Conservation (phyloP, 2,797 vertebrate species). For the Enoplosus armatus region DNA sequence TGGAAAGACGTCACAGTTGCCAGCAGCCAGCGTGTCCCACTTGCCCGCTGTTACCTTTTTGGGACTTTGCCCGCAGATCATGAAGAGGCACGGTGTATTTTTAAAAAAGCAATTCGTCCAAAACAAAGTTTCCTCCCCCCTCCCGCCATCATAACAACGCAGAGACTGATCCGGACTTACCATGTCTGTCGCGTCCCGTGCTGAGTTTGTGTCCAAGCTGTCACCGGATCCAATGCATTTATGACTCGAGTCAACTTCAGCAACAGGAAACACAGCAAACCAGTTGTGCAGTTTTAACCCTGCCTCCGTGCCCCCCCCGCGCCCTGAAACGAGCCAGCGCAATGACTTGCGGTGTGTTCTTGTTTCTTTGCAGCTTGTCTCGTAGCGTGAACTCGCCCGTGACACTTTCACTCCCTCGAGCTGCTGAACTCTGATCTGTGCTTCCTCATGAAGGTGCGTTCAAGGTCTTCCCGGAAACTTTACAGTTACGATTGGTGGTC, state of each 20-base stretch:
- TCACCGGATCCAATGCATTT: constrained; percentile 64
- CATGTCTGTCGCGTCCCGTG: constrained; percentile 60
- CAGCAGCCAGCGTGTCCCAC: background rate
- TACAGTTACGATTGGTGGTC: fast-evolving
- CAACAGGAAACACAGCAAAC: constrained; percentile 38
- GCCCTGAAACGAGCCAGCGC: fast-evolving
- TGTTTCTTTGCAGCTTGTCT: background rate
- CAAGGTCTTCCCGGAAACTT: constrained; percentile 35
- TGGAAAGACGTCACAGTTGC: background rate
- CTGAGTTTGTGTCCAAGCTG: constrained; percentile 30
- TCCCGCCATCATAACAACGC: fast-evolving
- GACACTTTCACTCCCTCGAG: constrained; percentile 38
- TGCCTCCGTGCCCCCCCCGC: background rate
- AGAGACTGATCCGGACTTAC: constrained; percentile 52
- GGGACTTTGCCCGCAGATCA: constrained; percentile 15
- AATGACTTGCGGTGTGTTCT: background rate
- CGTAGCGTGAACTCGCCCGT: fast-evolving
- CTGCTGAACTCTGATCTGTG: fast-evolving
- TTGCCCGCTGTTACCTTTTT: background rate
- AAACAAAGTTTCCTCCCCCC: background rate
- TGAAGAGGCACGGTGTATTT: background rate
- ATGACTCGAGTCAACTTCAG: constrained; percentile 18
- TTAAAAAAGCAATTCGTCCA: background rate
- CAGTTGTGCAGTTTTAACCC: background rate
- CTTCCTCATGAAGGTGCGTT: constrained; percentile 21